Base-by-base conservation (phyloP, 2,888 invertebrate genomes). In the Drosophila barbarae region DNA sequence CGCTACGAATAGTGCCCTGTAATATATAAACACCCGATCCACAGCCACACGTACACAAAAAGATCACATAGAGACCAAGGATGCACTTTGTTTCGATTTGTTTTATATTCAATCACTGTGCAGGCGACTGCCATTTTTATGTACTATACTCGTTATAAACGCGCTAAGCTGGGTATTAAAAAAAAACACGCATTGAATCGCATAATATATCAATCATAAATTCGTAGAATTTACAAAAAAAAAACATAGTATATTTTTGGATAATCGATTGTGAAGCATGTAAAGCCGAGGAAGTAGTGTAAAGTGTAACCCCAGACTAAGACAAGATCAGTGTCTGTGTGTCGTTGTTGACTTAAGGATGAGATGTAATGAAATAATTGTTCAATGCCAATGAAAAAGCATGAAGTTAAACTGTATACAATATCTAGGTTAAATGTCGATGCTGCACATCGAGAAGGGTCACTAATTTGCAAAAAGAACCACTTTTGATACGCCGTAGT, bases 261-360 rank as follows among this genome's bases (percentile, higher is more conserved):
- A 83, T 74, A 68, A 69, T 46, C 49, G 42, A 69, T 69, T 76
- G 69, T 69, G 50, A 53, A 44, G 42, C 58, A 65, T 52, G 46
- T 2, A 10, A 9, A 26, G 26, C 6, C 7, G 21, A 28, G 21
- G 46, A 13, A 47, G 46, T 32, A 71, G 46, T 28, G 41, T 32
- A 23, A 44, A 39, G 38, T 38, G 32, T 10, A 46, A 42, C 18
- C 18, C 18, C 18, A 18, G 18, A 18, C 58, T 82, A 82, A 67
- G 77, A 74, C 71, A 69, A 65, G 46, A 55, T 52, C 26, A 41
- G 10, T 35, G 46, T 47, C 32, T 32, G 50, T 38, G 63, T 46
- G 57, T 74, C 66, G 65, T 70, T 80, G 69, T 80, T 83, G 77
- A 83, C 80, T 75, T 80, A 80, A 80, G 80, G 51, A 70, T 73